These are phyloP conservation scores for Ceryle rudis DNA, from an alignment of 2,797 vertebrate species.

Conservation along the genomic window DNA sequence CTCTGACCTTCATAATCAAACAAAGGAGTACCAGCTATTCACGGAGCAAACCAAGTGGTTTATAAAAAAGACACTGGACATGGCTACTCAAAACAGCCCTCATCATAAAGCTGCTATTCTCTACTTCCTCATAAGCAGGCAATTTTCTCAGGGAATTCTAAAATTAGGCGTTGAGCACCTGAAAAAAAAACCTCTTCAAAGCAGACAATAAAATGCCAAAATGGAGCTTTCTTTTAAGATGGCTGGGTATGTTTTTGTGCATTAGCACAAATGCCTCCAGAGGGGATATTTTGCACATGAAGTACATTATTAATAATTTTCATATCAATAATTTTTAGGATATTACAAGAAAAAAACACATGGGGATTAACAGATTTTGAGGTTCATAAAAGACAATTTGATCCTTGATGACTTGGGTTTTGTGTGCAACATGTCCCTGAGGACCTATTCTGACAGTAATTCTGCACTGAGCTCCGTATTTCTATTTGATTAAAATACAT, in stretches of 20 bases:
- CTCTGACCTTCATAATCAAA: neutral
- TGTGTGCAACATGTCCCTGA: neutral
- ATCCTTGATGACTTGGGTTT: conserved; percentile 17
- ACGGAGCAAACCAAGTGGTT: neutral
- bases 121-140: neutral
- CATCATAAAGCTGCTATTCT: neutral
- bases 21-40: neutral
- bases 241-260: neutral
- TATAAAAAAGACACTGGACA: neutral
- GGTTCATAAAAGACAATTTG: neutral
- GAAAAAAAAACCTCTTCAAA: neutral
- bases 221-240: neutral
- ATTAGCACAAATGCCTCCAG: neutral
- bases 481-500: conserved; percentile 1
- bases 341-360: neutral
- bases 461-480: neutral
- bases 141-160: neutral
- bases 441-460: neutral
- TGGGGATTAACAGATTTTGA: neutral
- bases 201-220: neutral
- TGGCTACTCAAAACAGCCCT: neutral
- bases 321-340: neutral
- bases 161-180: neutral
- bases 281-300: neutral
- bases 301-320: neutral